Evolutionary conservation across 2,797 vertebrate genomes (phyloP), one percentile per base, ranked within the genome.

Genomic region (Clarias fuscus): DNA sequence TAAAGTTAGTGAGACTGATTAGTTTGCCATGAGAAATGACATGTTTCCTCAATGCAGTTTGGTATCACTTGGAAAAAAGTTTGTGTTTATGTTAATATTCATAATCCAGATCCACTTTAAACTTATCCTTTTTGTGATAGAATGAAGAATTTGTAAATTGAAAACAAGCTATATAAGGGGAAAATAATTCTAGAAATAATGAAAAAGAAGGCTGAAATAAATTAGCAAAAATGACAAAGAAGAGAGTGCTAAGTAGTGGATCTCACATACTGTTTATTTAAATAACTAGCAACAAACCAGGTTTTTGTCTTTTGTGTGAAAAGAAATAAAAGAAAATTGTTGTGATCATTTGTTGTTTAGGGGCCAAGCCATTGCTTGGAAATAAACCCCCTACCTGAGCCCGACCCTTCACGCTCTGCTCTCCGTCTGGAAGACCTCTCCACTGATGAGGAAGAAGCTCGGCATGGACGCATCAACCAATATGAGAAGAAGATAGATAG

Each of bases 401-500:
- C 92, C 13, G 96, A 96, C 62, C 93, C 88, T 43, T 90, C 96
- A 67, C 92, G 95, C 81, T 95, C 96, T 0, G 93, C 92, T 0
- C 91, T 98, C 90, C 95, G 86, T 73, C 86, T 97, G 89, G 95
- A 96, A 37, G 97, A 98, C 90, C 96, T 98, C 48, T 96, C 96
- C 0, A 96, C 95, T 0, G 97, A 97, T 33, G 96, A 97, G 0
- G 97, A 97, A 13, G 97, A 96, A 1, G 90, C 87, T 5, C 80
- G 96, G 24, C 96, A 94, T 59, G 93, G 94, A 91, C 96, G 94
- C 84, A 96, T 97, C 72, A 96, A 94, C 59, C 91, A 93, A 83
- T 98, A 97, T 0, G 97, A 98, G 86, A 97, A 93, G 93, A 98
- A 97, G 93, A 96, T 98, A 0, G 95, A 97, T 86, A 96, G 90